phyloP scores from a whole-genome alignment of 2,888 invertebrate genomes.

The Rhagonycha lutea region DNA sequence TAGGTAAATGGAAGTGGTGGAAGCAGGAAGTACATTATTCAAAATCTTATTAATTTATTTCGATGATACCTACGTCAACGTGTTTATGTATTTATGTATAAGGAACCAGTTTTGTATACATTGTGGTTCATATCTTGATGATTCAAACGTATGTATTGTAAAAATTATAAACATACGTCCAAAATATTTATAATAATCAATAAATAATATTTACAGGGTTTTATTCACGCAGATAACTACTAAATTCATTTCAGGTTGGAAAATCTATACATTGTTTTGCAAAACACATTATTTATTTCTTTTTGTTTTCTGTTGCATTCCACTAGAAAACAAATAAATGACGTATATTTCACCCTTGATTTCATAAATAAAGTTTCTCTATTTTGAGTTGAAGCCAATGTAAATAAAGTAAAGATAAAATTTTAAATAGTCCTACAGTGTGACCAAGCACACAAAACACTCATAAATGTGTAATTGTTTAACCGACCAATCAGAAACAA shows the following conservation, averaged over 20 bases:
- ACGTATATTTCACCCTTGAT: not conserved
- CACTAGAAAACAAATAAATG: not conserved
- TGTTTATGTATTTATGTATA: not conserved
- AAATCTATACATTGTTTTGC: not conserved
- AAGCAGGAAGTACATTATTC: not conserved
- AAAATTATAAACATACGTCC: not conserved
- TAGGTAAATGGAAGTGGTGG: not conserved
- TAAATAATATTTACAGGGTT: not conserved
- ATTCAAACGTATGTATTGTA: not conserved
- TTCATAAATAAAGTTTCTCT: not conserved
- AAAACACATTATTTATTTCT: too few relatives aligned
- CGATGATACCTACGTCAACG: not conserved
- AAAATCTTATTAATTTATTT: not conserved
- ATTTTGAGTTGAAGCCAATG: not conserved
- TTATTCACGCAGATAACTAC: not conserved
- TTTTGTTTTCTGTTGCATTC: not conserved
- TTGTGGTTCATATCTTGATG: not conserved
- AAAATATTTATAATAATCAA: not conserved
- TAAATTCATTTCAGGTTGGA: not conserved
- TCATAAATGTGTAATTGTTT: not conserved
- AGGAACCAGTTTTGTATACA: not conserved
- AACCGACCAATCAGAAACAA: not conserved
- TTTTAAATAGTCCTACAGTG: not conserved
- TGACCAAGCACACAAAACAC: not conserved
- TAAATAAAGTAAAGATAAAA: not conserved